Percentiles rank a stretch among this genome's conserved stretches.
phyloP scores from a whole-genome alignment of 2,888 invertebrate genomes.

The Chorisops tibialis region DNA sequence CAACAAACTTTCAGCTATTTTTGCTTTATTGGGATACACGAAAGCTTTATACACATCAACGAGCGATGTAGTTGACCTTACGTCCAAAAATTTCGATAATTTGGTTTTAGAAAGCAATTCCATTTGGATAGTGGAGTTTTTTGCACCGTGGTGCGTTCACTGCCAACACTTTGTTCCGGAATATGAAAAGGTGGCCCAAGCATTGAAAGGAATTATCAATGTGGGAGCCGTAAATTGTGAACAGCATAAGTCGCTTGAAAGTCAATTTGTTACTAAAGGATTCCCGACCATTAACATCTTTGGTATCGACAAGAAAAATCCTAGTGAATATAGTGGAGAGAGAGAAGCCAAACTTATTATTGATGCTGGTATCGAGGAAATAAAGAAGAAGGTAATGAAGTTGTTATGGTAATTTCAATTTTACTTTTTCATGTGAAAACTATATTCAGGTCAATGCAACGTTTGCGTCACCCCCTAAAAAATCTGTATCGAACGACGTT shows the following conservation, averaged over 20 bases:
- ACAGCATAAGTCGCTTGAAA: slow-evolving; percentile 75
- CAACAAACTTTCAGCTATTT: background rate
- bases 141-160: slow-evolving; percentile 93
- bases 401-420: slow-evolving; percentile 58
- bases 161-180: slow-evolving; percentile 88
- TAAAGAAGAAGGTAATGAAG: slow-evolving; percentile 70
- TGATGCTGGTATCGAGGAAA: slow-evolving; percentile 78
- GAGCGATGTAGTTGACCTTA: slow-evolving; percentile 81
- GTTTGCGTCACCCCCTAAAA: slow-evolving; percentile 25
- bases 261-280: slow-evolving; percentile 78
- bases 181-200: slow-evolving; percentile 89
- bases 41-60: slow-evolving; percentile 62
- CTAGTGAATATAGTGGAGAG: slow-evolving; percentile 79
- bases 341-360: slow-evolving; percentile 83
- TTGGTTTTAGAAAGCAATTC: slow-evolving; percentile 78
- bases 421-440: background rate
- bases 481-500: slow-evolving; percentile 55
- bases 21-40: slow-evolving; percentile 13
- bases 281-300: slow-evolving; percentile 98
- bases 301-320: slow-evolving; percentile 74
- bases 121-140: slow-evolving; percentile 86
- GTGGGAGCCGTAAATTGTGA: slow-evolving; percentile 94
- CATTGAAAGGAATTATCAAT: slow-evolving; percentile 90
- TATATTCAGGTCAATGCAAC: slow-evolving; percentile 26
- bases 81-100: slow-evolving; percentile 81